phyloP scores from a whole-genome alignment of 2,888 invertebrate species.

The Andrena bucephala region DNA sequence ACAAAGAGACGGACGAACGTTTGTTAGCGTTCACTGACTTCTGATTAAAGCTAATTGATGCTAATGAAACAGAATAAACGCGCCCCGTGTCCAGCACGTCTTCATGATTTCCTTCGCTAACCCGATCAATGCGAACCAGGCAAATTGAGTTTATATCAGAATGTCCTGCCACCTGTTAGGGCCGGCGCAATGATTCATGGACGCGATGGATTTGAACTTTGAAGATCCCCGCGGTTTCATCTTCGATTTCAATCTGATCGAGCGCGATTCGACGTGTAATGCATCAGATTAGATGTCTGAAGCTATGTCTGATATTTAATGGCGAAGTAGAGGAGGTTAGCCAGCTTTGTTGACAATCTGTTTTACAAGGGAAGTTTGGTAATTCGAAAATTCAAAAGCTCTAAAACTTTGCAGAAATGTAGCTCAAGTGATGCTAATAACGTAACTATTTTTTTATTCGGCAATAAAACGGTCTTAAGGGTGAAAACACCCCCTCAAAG shows the following conservation, averaged over 20 bases:
- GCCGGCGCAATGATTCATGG: neutral
- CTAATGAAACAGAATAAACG: conserved; percentile 23
- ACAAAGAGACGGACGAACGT: conserved; percentile 10
- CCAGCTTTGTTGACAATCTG: neutral
- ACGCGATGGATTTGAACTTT: neutral
- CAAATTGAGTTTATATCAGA: conserved; percentile 2
- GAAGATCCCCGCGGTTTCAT: neutral
- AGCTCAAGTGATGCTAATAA: no score
- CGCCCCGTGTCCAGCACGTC: neutral
- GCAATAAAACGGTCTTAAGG: no score
- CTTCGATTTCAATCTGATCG: neutral
- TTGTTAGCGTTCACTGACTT: conserved; percentile 26
- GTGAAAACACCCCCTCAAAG: no score
- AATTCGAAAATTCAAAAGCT: no score
- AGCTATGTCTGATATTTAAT: no score
- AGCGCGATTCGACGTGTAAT: neutral
- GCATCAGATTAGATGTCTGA: neutral
- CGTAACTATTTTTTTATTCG: no score
- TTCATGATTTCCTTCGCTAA: conserved; percentile 39
- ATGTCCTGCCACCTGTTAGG: conserved; percentile 36
- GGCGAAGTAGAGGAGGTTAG: no score
- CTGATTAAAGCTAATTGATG: conserved; percentile 30
- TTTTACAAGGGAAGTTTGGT: neutral
- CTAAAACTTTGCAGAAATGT: no score
- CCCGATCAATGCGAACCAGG: neutral